Conservation (phyloP, 2,797 vertebrate species). For the Sylvilagus floridanus region DNA sequence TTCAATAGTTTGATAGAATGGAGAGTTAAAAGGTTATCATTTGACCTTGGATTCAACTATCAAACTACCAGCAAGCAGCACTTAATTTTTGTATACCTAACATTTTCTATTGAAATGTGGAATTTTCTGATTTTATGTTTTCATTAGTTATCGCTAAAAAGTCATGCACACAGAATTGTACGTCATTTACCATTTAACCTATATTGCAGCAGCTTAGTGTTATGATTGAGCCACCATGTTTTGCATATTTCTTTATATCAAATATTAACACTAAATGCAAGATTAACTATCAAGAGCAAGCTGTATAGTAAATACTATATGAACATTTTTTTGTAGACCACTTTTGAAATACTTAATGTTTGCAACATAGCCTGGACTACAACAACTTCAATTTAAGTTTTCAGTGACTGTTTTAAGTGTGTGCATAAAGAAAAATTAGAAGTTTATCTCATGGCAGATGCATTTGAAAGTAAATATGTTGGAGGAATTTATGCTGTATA, state of each 20-base stretch:
- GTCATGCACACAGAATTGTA: constrained; percentile 46
- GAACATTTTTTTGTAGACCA: constrained; percentile 75
- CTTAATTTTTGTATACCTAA: constrained; percentile 54
- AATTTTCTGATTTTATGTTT: constrained; percentile 70
- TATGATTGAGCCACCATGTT: constrained; percentile 77
- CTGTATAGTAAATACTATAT: constrained; percentile 61
- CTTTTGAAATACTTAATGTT: constrained; percentile 80
- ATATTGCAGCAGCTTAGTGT: constrained; percentile 73
- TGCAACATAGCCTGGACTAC: constrained; percentile 65
- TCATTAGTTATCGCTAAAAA: constrained; percentile 73
- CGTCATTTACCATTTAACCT: constrained; percentile 68
- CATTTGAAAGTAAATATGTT: constrained; percentile 75
- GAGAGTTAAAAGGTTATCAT: constrained; percentile 57
- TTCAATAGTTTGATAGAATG: constrained; percentile 60
- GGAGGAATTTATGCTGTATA: constrained; percentile 72
- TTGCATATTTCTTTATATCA: constrained; percentile 76
- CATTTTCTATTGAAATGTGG: constrained; percentile 69
- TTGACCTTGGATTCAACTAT: constrained; percentile 72
- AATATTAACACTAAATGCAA: constrained; percentile 78
- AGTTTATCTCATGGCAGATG: constrained; percentile 57
- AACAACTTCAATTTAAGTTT: constrained; percentile 64
- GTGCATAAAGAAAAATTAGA: constrained; percentile 63
- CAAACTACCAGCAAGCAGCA: constrained; percentile 57
- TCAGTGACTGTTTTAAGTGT: constrained; percentile 71
- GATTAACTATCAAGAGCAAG: constrained; percentile 77